Percentiles rank a stretch among this genome's conserved stretches.
These are phyloP conservation scores for Bovichtus diacanthus DNA, from an alignment of 2,797 vertebrate species.

Conservation along the genomic window DNA sequence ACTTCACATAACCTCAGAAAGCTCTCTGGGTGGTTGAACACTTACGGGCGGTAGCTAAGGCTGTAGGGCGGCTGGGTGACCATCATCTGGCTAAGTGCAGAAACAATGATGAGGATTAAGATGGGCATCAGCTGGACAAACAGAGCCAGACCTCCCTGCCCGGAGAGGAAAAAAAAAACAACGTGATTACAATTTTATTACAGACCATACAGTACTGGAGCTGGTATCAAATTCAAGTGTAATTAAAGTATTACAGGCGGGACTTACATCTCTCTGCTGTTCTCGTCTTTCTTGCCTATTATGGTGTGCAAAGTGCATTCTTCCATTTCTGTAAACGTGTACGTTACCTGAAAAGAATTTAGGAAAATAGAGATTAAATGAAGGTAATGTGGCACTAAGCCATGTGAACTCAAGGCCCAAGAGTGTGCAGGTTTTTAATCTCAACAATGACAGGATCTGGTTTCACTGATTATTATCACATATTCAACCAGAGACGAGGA, in stretches of 20 bases:
- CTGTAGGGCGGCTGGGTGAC: constrained; percentile 98
- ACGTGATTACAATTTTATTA: background rate
- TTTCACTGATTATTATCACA: background rate
- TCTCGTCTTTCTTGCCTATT: constrained; percentile 93
- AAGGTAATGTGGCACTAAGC: background rate
- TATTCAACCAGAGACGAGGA: background rate
- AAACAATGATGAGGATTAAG: constrained; percentile 97
- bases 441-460: background rate
- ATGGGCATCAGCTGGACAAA: constrained; percentile 99
- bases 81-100: constrained; percentile 98
- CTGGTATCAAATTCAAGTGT: background rate
- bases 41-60: constrained; percentile 95
- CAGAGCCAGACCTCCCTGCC: constrained; percentile 94
- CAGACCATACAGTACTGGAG: background rate
- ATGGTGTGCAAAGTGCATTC: constrained; percentile 96
- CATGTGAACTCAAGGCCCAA: background rate
- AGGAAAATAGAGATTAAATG: background rate
- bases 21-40: constrained; percentile 30
- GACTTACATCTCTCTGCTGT: constrained; percentile 94
- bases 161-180: constrained; percentile 1
- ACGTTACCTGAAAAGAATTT: constrained; percentile 88
- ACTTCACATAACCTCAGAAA: background rate
- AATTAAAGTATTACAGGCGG: background rate
- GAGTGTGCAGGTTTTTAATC: background rate
- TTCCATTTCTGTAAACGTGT: constrained; percentile 97